phyloP scores from a whole-genome alignment of 2,797 vertebrate species.

The Artibeus jamaicensis region DNA sequence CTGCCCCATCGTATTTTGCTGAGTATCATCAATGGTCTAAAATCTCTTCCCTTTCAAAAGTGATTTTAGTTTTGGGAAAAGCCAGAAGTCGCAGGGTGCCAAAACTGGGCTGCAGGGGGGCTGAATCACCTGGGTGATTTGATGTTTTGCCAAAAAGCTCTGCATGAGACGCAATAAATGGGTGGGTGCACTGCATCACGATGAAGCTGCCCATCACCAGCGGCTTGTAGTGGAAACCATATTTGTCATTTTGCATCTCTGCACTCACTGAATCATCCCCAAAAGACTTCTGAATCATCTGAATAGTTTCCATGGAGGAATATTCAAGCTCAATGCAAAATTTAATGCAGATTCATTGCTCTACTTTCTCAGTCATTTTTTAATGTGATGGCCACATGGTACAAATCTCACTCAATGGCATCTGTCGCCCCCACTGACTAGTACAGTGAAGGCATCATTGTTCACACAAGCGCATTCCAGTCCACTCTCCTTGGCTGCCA shows the following conservation, averaged over 20 bases:
- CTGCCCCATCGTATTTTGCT: background rate
- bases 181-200: background rate
- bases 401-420: background rate
- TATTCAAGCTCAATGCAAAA: background rate
- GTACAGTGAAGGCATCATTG: background rate
- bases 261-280: no score
- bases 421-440: background rate
- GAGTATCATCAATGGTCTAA: background rate
- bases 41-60: background rate
- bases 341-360: background rate
- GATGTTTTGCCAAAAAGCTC: background rate
- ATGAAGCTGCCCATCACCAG: background rate
- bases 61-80: background rate
- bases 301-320: background rate
- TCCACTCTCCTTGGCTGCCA: background rate
- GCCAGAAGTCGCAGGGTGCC: no score
- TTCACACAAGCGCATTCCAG: background rate
- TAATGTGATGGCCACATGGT: background rate
- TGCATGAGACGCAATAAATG: background rate
- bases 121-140: background rate
- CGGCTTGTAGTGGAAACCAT: no score
- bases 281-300: background rate
- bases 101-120: no score
- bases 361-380: background rate
- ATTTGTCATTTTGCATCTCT: no score